These are phyloP conservation scores for Cheilosia soror DNA, from an alignment of 2,888 invertebrate species.

Conservation along the genomic window DNA sequence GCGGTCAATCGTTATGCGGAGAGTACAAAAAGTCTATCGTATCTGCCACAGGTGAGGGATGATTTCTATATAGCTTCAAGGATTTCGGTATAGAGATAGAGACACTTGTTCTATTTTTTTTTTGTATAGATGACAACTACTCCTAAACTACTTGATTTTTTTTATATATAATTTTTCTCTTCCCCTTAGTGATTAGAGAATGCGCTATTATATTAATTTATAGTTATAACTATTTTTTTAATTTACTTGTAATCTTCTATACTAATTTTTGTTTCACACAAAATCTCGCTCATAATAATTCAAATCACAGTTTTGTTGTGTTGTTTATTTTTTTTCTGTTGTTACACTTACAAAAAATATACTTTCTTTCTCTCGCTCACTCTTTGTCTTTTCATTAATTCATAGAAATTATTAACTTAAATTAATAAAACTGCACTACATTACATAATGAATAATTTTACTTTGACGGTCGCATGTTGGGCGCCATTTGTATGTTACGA, in stretches of 20 bases:
- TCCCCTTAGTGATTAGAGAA: slow-evolving; percentile 60
- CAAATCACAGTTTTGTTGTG: slow-evolving; percentile 36
- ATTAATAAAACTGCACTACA: slow-evolving; percentile 41
- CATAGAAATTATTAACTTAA: slow-evolving; percentile 48
- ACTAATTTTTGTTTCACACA: slow-evolving; percentile 49
- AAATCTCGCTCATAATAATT: slow-evolving; percentile 10
- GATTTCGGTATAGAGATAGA: slow-evolving; percentile 81
- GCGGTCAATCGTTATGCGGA: slow-evolving; percentile 95
- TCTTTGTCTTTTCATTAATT: slow-evolving; percentile 31
- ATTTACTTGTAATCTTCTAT: slow-evolving; percentile 43
- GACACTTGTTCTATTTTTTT: slow-evolving; percentile 32
- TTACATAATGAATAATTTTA: background rate
- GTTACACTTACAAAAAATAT: slow-evolving; percentile 12
- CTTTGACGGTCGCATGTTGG: background rate
- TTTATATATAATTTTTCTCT: slow-evolving; percentile 44
- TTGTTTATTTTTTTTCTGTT: slow-evolving; percentile 15
- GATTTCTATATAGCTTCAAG: slow-evolving; percentile 83
- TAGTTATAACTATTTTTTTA: slow-evolving; percentile 35
- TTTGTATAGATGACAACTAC: slow-evolving; percentile 68
- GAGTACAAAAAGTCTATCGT: slow-evolving; percentile 95
- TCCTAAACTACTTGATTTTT: slow-evolving; percentile 60
- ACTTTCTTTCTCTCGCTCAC: slow-evolving; percentile 22
- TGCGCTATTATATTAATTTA: slow-evolving; percentile 65
- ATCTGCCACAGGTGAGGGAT: slow-evolving; percentile 93
- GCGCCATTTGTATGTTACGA: background rate